phyloP scores from a whole-genome alignment of 2,888 invertebrate species.

The Cephus nigrinus region DNA sequence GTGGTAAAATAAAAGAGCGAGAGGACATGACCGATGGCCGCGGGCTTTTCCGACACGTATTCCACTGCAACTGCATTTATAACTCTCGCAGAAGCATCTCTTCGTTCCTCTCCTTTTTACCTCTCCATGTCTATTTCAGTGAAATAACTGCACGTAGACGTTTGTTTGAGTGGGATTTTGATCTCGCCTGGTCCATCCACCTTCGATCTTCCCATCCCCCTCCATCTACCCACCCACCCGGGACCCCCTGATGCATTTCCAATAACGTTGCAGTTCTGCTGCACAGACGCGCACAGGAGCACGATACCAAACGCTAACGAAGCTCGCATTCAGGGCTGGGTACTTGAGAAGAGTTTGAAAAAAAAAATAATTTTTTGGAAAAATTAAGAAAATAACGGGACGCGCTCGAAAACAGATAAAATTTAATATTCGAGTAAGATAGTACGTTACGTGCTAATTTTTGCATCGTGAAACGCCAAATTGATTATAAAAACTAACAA shows the following conservation, averaged over 20 bases:
- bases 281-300: background rate
- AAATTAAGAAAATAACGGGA: background rate
- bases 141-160: constrained; percentile 39
- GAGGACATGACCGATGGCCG: constrained; percentile 11
- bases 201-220: constrained; percentile 16
- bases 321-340: background rate
- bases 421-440: background rate
- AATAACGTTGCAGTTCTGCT: constrained; percentile 38
- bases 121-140: constrained; percentile 11
- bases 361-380: background rate
- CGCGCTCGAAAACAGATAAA: background rate
- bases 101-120: constrained; percentile 23
- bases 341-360: no score
- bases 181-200: constrained; percentile 28
- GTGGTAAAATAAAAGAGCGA: background rate
- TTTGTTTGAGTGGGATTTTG: constrained; percentile 39
- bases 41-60: constrained; percentile 13
- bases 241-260: constrained; percentile 51
- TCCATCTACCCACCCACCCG: constrained; percentile 19
- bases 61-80: constrained; percentile 1
- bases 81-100: constrained; percentile 1
- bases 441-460: background rate
- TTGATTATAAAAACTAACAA: no score
- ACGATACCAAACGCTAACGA: background rate
- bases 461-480: background rate